Base-by-base conservation (phyloP, 1,140 invertebrate genomes). In the Aphaenogaster floridana region DNA sequence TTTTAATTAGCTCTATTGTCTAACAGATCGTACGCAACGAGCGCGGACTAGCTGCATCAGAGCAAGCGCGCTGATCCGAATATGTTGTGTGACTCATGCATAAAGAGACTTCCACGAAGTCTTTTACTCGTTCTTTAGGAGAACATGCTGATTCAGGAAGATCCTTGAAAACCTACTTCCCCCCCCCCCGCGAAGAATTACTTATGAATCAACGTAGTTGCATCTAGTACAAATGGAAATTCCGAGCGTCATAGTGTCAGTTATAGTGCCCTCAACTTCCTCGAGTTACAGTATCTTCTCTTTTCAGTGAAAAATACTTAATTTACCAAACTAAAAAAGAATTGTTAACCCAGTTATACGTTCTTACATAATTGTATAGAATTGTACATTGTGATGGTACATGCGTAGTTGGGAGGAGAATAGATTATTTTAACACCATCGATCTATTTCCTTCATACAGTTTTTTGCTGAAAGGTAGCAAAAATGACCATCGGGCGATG, bases 171-270 rank as follows among this genome's bases (percentile, higher is more conserved):
- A 45, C 86, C 69, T 48, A 54, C 50, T 45, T n/a, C n/a, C 15
- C n/a, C 15, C 15, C 45, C 28, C 39, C 50, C 57, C 45, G 17
- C 34, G 0, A 52, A 21, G 28, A 74, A 90, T 90, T 89, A 86
- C 42, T 89, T 90, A 90, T 86, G 77, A 89, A 89, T 90, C 88
- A 64, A 81, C 68, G 84, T 71, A 50, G 15, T 39, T 50, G 59
- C 77, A 68, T 71, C 77, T 86, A 48, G 45, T 54, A 59, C 36
- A 87, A 83, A 77, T 90, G 68, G 76, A 81, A 81, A 87, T 81
- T 76, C 42, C 2, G n/a, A 11, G 48, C 13, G 64, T 52, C 61
- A 68, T 21, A 39, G 34, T 39, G n/a, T 36, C 17, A 52, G 45
- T 80, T 80, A n/a, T 68, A 68, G 17, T 7, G 11, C 3, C 61